Conservation (phyloP, 2,113 vertebrate genomes). For the Rhinogobius similis region DNA sequence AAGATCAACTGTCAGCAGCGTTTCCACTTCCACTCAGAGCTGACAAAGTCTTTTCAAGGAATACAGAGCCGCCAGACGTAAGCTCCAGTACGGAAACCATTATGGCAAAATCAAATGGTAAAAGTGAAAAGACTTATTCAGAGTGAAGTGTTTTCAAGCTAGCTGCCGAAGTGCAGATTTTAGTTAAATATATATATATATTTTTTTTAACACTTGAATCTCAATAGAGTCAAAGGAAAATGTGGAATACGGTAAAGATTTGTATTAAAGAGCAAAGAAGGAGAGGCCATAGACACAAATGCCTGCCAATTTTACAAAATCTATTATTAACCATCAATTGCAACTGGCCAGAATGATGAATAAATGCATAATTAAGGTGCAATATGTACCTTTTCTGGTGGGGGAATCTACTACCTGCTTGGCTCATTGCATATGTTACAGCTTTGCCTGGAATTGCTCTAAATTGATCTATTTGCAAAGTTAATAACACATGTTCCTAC, state of each 20-base stretch:
- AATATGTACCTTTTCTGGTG: too few species aligned
- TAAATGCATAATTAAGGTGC: too few species aligned
- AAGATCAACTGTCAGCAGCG: slow-evolving; percentile 44
- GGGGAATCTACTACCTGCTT: too few species aligned
- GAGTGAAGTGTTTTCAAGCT: neutral
- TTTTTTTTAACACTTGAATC: neutral
- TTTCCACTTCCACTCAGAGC: slow-evolving; percentile 22
- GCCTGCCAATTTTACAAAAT: too few species aligned
- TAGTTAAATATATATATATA: neutral
- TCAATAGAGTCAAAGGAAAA: neutral
- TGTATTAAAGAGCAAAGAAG: too few species aligned
- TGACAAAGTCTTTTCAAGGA: slow-evolving; percentile 31
- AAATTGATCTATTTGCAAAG: too few species aligned
- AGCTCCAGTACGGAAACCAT: neutral
- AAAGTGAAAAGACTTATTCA: neutral
- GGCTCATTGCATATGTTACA: too few species aligned
- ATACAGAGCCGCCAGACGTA: slow-evolving; percentile 15
- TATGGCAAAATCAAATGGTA: neutral
- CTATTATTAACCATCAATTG: too few species aligned
- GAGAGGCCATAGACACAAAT: too few species aligned
- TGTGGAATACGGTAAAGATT: neutral
- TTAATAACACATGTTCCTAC: too few species aligned
- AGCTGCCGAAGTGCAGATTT: neutral
- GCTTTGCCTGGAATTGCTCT: too few species aligned
- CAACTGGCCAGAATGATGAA: too few species aligned